Evolutionary conservation across 2,113 vertebrate genomes (phyloP).

Genomic region (Amblyopsis rosae): DNA sequence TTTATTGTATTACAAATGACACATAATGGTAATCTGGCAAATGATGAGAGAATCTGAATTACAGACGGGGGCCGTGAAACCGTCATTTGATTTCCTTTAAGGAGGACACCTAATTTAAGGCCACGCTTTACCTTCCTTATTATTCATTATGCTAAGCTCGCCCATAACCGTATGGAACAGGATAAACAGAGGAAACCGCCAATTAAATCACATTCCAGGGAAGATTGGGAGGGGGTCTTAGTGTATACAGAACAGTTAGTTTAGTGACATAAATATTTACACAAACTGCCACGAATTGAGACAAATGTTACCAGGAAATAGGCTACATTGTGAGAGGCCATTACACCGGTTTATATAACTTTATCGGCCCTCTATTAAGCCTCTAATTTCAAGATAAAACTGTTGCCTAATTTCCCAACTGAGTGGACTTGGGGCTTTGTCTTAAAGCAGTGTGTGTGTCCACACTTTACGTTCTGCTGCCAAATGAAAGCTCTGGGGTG

Average conservation of each 20-base stretch:
- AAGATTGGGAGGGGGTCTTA: conserved; percentile 66
- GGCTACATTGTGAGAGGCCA: conserved; percentile 59
- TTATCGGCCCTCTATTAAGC: conserved; percentile 54
- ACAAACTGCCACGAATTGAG: conserved; percentile 75
- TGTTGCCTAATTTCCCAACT: conserved; percentile 36
- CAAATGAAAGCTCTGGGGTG: conserved; percentile 20
- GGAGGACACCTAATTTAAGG: conserved; percentile 74
- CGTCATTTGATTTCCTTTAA: conserved; percentile 74
- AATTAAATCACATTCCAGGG: conserved; percentile 77
- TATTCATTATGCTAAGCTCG: conserved; percentile 75
- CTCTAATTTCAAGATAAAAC: conserved; percentile 35
- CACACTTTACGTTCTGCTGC: neutral
- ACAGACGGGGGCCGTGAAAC: conserved; percentile 61
- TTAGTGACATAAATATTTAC: conserved; percentile 78
- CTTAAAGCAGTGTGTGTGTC: conserved; percentile 6
- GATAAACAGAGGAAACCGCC: conserved; percentile 81
- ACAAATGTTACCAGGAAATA: conserved; percentile 77
- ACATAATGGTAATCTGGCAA: conserved; percentile 79
- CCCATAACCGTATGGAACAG: conserved; percentile 66
- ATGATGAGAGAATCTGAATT: conserved; percentile 74
- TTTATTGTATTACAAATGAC: conserved; percentile 78
- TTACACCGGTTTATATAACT: conserved; percentile 55
- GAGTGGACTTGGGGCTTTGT: conserved; percentile 49
- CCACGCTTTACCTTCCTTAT: conserved; percentile 74
- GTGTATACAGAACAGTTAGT: conserved; percentile 77